These are phyloP conservation scores for Chaetophractus vellerosus DNA, from an alignment of 2,797 vertebrate genomes.

Conservation along the genomic window DNA sequence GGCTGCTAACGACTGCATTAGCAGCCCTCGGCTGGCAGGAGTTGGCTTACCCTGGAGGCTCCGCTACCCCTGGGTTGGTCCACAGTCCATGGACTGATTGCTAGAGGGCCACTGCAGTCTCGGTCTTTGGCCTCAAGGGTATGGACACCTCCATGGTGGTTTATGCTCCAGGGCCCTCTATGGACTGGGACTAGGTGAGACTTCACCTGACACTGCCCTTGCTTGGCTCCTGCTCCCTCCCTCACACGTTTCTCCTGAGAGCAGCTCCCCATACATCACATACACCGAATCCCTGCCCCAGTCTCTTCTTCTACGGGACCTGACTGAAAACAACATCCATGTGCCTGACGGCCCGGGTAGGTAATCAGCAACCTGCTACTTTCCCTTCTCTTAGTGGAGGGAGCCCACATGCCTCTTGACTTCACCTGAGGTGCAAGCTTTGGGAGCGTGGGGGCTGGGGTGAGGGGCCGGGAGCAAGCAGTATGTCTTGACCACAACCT, in stretches of 20 bases:
- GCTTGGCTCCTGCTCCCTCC: background rate
- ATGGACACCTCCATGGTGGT: background rate
- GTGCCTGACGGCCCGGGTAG: background rate
- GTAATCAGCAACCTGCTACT: background rate
- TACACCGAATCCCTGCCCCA: background rate
- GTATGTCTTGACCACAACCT: background rate
- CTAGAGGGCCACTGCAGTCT: too few relatives aligned
- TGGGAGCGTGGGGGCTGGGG: background rate
- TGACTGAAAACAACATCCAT: background rate
- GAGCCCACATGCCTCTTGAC: background rate
- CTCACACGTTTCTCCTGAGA: background rate
- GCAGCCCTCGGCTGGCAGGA: background rate
- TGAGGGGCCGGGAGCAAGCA: background rate
- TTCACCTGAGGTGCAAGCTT: background rate
- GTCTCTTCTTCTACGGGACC: conserved; percentile 1
- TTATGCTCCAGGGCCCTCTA: background rate
- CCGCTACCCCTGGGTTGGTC: too few relatives aligned
- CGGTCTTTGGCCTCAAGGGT: background rate
- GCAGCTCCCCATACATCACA: background rate
- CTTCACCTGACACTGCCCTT: background rate
- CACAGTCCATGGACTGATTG: background rate
- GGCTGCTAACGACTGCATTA: background rate
- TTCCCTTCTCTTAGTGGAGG: background rate
- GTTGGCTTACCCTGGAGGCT: background rate
- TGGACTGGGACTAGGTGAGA: background rate